Evolutionary conservation across 2,113 vertebrate genomes (phyloP), one percentile per base, ranked within the genome.

Genomic region (Mellivora capensis): DNA sequence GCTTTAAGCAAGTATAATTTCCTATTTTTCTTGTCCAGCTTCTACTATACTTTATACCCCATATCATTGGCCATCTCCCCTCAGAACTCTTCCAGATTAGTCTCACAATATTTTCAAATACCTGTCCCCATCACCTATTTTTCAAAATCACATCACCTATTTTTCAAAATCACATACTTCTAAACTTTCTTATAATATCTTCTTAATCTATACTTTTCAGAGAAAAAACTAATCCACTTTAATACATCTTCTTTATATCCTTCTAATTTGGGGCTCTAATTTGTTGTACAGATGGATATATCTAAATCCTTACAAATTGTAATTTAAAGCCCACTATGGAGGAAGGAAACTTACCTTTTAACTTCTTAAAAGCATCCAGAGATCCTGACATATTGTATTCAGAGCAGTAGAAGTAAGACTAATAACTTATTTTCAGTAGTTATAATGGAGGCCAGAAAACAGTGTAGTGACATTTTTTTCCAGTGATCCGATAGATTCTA

Each of bases 1-100:
- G 39, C 39, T 77, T 93, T 83, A 91, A 91, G 15, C 12, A 62
- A 94, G 34, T n/a, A 77, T 87, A 87, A 90, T 94, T 88, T 79
- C 34, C 25, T 57, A 29, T 81, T 95, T 91, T 97, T 96, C 23
- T 37, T 77, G 17, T 81, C 29, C 81, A 91, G 84, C 14, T 89
- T 90, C 44, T 95, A 4, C 37, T 80, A 4, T 71, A 54, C 7
- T 84, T 62, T 86, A 59, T 81, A 18, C 2, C 47, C 42, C 71
- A 34, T n/a, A 34, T 62, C 31, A 74, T 25, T 94, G 49, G 49
- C n/a, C 49, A 25, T 64, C 27, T 90, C 59, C 27, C 47, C 31
- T 91, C 6, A 49, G 23, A 88, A 31, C 5, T 42, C 57, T 62
- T 85, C 31, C 31, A 93, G 17, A 54, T 71, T 18, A 34, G 62